Evolutionary conservation across 2,888 invertebrate species (phyloP), one percentile per base, ranked within the genome.

Genomic region (Dichetophora obliterata): DNA sequence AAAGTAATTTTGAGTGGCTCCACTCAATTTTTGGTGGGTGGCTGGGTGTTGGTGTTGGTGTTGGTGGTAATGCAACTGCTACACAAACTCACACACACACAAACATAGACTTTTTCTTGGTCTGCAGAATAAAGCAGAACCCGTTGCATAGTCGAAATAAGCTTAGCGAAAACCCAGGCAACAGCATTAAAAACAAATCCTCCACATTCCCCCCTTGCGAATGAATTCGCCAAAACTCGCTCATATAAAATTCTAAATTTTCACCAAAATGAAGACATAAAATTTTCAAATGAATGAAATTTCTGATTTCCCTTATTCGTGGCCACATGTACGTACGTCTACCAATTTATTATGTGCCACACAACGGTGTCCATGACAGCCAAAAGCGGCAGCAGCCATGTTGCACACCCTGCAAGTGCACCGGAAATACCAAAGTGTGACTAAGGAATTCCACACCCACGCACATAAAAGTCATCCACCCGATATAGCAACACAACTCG

Each of bases 251-350:
- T 82, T 81, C 79, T 78, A 63, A 80, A 79, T 81, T 79, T 76
- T 74, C 78, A 57, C 71, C 66, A 75, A 80, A 82, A 82, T 82
- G 80, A 80, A 82, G 81, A 78, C 80, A 81, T 82, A 80, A 81
- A 82, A 82, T 80, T 78, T 77, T 78, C 77, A 76, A 79, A 76
- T 79, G 76, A 61, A 79, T 73, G 65, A 80, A 81, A 77, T 78
- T 76, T 78, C 75, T 79, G 79, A 80, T 82, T 82, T 83, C 82
- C 75, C 79, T 80, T 83, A 81, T 80, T 82, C 82, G 82, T 76
- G 82, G 82, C 80, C 11, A 34, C 24, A 43, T 22, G 52, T 27
- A 34, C 50, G n/a, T n/a, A n/a, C n/a, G n/a, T n/a, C n/a, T n/a
- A 54, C 63, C 54, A 54, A 59, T 68, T 63, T 76, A 76, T 75